These are phyloP conservation scores for Oithona nana DNA, from an alignment of 2,888 invertebrate genomes.

Conservation along the genomic window DNA sequence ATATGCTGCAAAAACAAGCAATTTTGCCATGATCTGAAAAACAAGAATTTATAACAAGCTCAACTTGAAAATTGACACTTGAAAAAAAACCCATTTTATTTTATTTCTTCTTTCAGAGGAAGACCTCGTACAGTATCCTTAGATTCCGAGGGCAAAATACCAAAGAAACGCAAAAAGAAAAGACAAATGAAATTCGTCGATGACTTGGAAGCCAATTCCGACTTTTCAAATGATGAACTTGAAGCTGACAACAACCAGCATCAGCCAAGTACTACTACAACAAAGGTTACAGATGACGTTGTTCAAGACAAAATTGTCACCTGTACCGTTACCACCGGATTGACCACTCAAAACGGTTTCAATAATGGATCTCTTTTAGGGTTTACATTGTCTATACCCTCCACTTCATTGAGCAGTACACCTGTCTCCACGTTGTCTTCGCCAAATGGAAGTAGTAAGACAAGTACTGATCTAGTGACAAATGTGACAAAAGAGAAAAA, in stretches of 20 bases:
- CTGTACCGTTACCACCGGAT: background rate
- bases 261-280: too few species aligned
- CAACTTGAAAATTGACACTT: too few species aligned
- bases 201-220: background rate
- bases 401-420: background rate
- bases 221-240: background rate
- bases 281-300: background rate
- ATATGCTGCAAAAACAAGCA: too few species aligned
- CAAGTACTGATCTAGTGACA: too few species aligned
- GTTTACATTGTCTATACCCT: background rate
- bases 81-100: too few species aligned
- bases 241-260: background rate
- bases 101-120: background rate
- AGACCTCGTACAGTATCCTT: background rate
- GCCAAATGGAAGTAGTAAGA: too few species aligned
- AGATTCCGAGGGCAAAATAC: background rate
- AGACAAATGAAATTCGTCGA: background rate
- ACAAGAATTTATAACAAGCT: too few species aligned
- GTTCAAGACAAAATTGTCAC: background rate
- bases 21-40: too few species aligned
- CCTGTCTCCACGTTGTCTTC: background rate
- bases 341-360: background rate
- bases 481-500: too few species aligned
- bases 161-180: background rate
- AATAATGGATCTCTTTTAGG: background rate